A percentile compares a stretch with the other conserved stretches of the same genome.
phyloP scores from a whole-genome alignment of 1,140 invertebrate genomes.

The Radopholus similis region DNA sequence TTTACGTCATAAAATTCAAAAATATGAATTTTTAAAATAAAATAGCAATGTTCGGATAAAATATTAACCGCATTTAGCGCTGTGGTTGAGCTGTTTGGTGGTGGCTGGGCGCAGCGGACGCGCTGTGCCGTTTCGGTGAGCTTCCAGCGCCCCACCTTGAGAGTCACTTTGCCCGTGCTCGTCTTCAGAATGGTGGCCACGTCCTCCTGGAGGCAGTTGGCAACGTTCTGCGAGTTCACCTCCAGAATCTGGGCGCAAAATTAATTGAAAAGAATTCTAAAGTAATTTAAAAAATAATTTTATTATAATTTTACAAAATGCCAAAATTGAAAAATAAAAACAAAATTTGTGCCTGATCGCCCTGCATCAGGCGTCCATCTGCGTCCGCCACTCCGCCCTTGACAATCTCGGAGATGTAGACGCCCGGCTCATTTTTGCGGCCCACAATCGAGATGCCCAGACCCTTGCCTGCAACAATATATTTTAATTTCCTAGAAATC shows the following conservation, averaged over 20 bases:
- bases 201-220: constrained; percentile 75
- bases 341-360: constrained; percentile 69
- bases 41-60: too few species aligned
- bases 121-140: constrained; percentile 51
- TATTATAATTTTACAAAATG: background rate
- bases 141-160: constrained; percentile 58
- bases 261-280: constrained; percentile 13
- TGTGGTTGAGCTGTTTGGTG: constrained; percentile 7
- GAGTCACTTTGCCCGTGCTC: constrained; percentile 46
- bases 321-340: background rate
- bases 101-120: constrained; percentile 49
- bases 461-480: too few species aligned
- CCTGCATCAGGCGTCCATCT: constrained; percentile 83
- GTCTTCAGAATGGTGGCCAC: constrained; percentile 79
- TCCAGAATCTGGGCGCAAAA: constrained; percentile 68
- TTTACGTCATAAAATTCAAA: background rate
- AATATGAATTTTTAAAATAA: background rate
- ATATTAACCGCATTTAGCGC: too few species aligned
- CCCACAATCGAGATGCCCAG: constrained; percentile 65
- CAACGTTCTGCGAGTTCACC: constrained; percentile 82
- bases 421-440: constrained; percentile 78
- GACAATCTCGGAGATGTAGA: constrained; percentile 91
- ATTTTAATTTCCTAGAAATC: too few species aligned
- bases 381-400: constrained; percentile 83
- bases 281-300: background rate